phyloP scores from a whole-genome alignment of 2,113 vertebrate species.

The Aleadryas rufinucha region DNA sequence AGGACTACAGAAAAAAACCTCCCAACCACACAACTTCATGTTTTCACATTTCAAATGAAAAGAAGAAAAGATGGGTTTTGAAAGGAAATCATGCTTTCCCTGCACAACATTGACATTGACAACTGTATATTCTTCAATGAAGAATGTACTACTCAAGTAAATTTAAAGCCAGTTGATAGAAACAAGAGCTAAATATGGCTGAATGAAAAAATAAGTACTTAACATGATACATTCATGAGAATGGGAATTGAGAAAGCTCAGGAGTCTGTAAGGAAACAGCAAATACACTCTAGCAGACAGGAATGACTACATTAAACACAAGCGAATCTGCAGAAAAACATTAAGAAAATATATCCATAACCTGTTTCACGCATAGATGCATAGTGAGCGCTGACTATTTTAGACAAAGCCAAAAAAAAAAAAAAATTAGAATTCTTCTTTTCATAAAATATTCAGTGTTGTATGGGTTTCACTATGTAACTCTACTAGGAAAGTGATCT shows the following conservation, averaged over 20 bases:
- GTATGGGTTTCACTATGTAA: background rate
- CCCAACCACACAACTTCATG: background rate
- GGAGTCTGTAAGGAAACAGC: background rate
- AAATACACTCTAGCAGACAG: background rate
- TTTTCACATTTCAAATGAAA: background rate
- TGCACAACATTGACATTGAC: background rate
- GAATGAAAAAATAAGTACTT: background rate
- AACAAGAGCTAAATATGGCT: background rate
- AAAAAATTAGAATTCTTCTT: background rate
- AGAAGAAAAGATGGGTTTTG: background rate
- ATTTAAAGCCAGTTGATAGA: background rate
- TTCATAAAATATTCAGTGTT: background rate
- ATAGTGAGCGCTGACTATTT: background rate
- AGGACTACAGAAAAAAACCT: background rate
- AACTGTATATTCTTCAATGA: background rate
- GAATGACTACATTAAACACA: background rate
- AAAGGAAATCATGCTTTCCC: background rate
- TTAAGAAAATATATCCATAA: background rate
- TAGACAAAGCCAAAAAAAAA: background rate
- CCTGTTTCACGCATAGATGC: background rate
- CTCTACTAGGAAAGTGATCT: background rate
- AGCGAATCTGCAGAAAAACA: background rate
- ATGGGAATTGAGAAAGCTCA: background rate
- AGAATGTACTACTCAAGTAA: background rate
- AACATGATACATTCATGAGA: conserved; percentile 9